Conservation (phyloP, 2,888 invertebrate species). For the Cosmia trapezina region DNA sequence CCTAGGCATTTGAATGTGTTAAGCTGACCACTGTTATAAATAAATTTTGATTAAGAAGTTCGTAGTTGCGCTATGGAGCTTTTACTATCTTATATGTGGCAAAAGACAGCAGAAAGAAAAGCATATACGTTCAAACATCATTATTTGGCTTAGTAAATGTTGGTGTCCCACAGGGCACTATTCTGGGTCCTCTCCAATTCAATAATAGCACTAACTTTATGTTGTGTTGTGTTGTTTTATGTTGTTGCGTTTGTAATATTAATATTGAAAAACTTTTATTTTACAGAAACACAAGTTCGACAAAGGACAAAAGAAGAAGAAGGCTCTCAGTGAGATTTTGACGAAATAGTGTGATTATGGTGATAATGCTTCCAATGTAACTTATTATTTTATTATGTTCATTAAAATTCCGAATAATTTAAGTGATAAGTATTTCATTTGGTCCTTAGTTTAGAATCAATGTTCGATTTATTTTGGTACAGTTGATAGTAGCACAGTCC, state of each 20-base stretch:
- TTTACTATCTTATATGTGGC: not conserved
- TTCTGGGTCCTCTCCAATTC: conserved; percentile 5
- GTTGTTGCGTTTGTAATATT: not conserved
- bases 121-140: not conserved
- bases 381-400: conserved; percentile 63
- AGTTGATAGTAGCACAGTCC: too few relatives aligned
- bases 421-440: conserved; percentile 6
- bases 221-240: not conserved
- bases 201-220: not conserved
- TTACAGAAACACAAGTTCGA: conserved; percentile 88
- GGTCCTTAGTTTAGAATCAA: not conserved
- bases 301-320: conserved; percentile 89
- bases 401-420: conserved; percentile 59
- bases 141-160: not conserved
- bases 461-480: not conserved
- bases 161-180: conserved; percentile 17
- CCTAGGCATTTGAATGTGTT: conserved; percentile 14
- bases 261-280: conserved; percentile 18
- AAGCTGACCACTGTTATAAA: not conserved
- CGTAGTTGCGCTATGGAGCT: not conserved
- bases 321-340: conserved; percentile 89
- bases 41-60: not conserved
- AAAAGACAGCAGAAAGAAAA: not conserved
- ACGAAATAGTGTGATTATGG: conserved; percentile 73
- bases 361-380: conserved; percentile 57